phyloP scores from a whole-genome alignment of 2,113 vertebrate species.

The Cyphomyrus discorhynchus region DNA sequence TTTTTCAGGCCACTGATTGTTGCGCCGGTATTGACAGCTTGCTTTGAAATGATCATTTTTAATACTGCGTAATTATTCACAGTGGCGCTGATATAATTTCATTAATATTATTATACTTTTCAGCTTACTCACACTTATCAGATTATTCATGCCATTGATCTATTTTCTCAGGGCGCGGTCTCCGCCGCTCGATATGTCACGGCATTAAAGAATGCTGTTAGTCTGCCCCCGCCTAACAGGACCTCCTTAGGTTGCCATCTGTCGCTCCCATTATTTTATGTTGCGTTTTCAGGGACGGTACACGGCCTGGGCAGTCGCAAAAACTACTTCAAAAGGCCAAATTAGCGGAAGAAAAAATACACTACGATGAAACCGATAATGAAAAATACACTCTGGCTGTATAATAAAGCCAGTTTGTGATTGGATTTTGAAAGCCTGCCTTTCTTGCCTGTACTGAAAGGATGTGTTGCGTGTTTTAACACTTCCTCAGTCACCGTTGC shows the following conservation, averaged over 20 bases:
- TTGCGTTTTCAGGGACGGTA: background rate
- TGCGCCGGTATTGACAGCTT: background rate
- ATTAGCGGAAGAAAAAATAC: background rate
- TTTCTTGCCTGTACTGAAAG: background rate
- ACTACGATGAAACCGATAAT: background rate
- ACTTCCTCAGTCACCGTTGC: background rate
- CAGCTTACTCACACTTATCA: background rate
- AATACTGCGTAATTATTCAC: conserved; percentile 10
- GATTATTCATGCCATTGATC: background rate
- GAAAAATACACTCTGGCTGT: background rate
- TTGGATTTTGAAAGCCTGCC: background rate
- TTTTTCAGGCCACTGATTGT: background rate
- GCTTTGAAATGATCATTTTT: conserved; percentile 3
- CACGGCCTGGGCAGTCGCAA: background rate
- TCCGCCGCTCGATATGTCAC: background rate
- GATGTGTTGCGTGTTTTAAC: background rate
- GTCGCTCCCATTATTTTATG: background rate
- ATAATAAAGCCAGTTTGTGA: background rate
- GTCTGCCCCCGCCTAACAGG: background rate
- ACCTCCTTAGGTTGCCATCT: background rate
- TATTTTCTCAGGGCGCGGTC: background rate
- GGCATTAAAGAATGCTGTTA: background rate
- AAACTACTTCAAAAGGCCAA: background rate
- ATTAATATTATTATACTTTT: background rate
- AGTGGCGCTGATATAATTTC: background rate